Conservation (phyloP, 2,888 invertebrate species). For the Noctua comes region DNA sequence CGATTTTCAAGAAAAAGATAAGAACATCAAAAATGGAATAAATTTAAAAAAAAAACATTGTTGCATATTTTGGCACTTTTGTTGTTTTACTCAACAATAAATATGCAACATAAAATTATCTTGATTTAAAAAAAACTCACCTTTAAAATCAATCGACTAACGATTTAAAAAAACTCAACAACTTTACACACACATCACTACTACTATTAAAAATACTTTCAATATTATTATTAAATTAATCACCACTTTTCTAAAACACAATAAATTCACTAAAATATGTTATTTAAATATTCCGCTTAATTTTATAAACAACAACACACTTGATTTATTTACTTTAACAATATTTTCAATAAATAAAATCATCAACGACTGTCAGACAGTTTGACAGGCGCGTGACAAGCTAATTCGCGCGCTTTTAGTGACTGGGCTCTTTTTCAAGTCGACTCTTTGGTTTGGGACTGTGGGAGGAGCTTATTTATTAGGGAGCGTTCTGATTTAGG, state of each 20-base stretch:
- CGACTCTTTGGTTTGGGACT: conserved; percentile 18
- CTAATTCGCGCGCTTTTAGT: conserved; percentile 61
- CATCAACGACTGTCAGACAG: conserved; percentile 57
- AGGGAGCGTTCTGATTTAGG: background rate
- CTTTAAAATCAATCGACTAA: conserved; percentile 26
- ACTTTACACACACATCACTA: conserved; percentile 46
- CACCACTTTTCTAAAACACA: background rate
- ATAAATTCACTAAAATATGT: background rate
- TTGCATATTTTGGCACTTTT: too few species aligned
- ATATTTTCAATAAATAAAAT: conserved; percentile 9
- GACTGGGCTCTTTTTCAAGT: conserved; percentile 52
- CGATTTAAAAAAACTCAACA: background rate
- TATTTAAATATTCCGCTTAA: background rate
- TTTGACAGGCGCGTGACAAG: conserved; percentile 61
- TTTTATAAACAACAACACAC: conserved; percentile 2
- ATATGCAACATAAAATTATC: background rate
- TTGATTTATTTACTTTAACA: background rate
- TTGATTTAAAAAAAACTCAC: conserved; percentile 39
- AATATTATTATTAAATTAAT: background rate
- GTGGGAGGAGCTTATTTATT: conserved; percentile 52
- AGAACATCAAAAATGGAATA: too few species aligned
- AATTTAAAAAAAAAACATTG: too few species aligned
- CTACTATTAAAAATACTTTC: background rate
- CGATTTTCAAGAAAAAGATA: too few species aligned
- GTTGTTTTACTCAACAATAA: background rate